Base-by-base conservation (phyloP, 2,888 invertebrate genomes). In the Drosophila multiciliata region DNA sequence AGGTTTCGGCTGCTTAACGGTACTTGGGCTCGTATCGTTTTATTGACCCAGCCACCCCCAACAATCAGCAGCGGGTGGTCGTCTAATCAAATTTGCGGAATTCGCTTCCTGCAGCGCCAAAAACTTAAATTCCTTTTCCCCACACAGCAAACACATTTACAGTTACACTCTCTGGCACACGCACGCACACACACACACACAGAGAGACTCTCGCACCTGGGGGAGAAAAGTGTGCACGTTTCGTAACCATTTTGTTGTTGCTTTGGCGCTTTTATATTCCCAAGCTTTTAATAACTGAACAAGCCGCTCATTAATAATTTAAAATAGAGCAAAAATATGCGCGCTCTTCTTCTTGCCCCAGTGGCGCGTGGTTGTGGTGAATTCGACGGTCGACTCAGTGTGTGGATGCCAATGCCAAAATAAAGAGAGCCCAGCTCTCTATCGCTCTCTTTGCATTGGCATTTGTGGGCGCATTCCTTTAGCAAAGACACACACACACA, bases 281-380 rank as follows among this genome's bases (percentile, higher is more conserved):
- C 90, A 80, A 80, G 78, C 89, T 90, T 91, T 91, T 88, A 90
- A 91, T 90, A 90, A 91, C 89, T 91, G 80, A 88, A 87, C 83
- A 85, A 85, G 87, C 81, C 83, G 75, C 87, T 86, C 83, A 90
- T 92, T 90, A 91, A 89, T 90, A 83, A 90, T 90, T 90, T 78
- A 91, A 89, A 89, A 87, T 87, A 73, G 78, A 86, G 84, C 87
- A 82, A 70, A 90, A 84, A 86, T 80, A 75, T 89, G 78, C 84
- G 75, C 74, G 83, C 86, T 68, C 68, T 50, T 50, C 45, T 53
- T 57, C 26, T 77, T 78, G 78, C 23, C 78, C 78, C 78, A 81
- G 78, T 72, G 59, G 78, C 78, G 78, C 73, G 81, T 78, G 81
- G 29, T 62, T 65, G 78, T 77, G 82, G 82, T 78, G 82, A 78